Evolutionary conservation across 2,113 vertebrate species (phyloP).

Genomic region (Murina feae): DNA sequence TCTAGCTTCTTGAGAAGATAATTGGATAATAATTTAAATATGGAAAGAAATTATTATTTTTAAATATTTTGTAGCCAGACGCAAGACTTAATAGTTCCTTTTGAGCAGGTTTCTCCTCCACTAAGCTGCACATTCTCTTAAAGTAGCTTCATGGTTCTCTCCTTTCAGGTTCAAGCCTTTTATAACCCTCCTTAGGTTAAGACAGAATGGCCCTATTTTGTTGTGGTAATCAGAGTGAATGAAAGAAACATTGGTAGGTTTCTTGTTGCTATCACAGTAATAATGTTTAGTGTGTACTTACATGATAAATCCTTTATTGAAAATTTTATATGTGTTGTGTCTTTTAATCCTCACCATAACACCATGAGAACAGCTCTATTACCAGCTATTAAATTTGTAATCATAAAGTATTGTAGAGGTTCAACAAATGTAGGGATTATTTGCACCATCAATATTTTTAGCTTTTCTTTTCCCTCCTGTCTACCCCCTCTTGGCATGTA

Average conservation of each 20-base stretch:
- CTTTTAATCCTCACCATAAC: neutral
- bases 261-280: neutral
- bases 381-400: neutral
- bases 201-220: neutral
- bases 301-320: neutral
- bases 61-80: conserved; percentile 3
- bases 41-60: conserved; percentile 41
- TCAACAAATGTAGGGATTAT: neutral
- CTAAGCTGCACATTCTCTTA: neutral
- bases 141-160: neutral
- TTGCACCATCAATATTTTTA: neutral
- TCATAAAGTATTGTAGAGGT: neutral
- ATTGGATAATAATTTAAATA: conserved; percentile 32
- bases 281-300: neutral
- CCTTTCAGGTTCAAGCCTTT: neutral
- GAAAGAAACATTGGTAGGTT: neutral
- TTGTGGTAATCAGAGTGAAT: neutral
- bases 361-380: neutral
- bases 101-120: neutral
- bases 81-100: conserved; percentile 12
- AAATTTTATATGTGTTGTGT: neutral
- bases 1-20: conserved; percentile 28
- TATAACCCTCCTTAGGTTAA: neutral
- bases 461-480: neutral
- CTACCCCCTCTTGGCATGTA: neutral